Conservation (phyloP, 2,888 invertebrate genomes). For the Nowickia ferox region DNA sequence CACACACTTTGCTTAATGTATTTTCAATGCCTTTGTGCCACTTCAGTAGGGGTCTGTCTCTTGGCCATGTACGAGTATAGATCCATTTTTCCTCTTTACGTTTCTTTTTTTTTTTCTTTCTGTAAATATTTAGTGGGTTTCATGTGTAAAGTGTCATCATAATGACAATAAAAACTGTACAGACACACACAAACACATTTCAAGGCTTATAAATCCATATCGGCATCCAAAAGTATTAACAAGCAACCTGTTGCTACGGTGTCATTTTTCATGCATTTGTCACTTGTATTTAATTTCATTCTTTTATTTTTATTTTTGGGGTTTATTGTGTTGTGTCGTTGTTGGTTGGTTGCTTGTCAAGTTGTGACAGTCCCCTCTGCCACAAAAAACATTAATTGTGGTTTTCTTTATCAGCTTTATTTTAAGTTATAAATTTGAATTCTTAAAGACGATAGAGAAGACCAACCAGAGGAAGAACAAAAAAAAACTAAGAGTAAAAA, state of each 20-base stretch:
- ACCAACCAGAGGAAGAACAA: no score
- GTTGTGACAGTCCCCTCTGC: conserved; percentile 22
- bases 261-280: conserved; percentile 72
- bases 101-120: conserved; percentile 4
- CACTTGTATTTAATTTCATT: conserved; percentile 60
- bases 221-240: conserved; percentile 20
- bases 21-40: conserved; percentile 71
- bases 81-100: conserved; percentile 49
- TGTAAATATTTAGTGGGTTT: conserved; percentile 41
- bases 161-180: conserved; percentile 39
- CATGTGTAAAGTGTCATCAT: conserved; percentile 68
- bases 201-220: background rate
- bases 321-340: conserved; percentile 58
- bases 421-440: conserved; percentile 40
- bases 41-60: conserved; percentile 70
- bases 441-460: background rate
- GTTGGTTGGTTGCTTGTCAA: conserved; percentile 5
- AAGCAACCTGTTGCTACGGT: conserved; percentile 70
- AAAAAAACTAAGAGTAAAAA: background rate
- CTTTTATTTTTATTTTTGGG: conserved; percentile 18
- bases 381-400: conserved; percentile 64
- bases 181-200: background rate
- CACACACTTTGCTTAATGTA: conserved; percentile 52
- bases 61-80: conserved; percentile 44
- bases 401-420: conserved; percentile 51